Conservation (phyloP, 92 coral and sea anemone species). For the Ricordea florida region DNA sequence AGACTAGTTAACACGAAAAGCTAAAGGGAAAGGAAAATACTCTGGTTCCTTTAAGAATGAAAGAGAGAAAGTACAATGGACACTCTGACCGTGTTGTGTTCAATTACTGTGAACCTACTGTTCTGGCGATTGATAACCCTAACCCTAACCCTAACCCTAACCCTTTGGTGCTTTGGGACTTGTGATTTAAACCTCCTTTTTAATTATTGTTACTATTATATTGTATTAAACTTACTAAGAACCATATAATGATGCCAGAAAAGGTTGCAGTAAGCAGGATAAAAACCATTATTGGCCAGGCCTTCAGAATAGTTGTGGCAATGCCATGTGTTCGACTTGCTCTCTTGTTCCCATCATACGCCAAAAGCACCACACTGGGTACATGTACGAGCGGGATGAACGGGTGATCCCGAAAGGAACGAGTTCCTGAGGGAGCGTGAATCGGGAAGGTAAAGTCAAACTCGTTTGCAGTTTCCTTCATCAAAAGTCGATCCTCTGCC, state of each 20-base stretch:
- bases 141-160: too few species aligned
- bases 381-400: constrained; percentile 57
- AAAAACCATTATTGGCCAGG: constrained; percentile 69
- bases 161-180: too few species aligned
- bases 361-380: constrained; percentile 68
- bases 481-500: constrained; percentile 38
- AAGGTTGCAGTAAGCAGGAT: constrained; percentile 52
- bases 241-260: constrained; percentile 69
- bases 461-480: constrained; percentile 3
- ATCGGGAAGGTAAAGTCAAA: constrained; percentile 78
- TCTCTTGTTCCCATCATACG: constrained; percentile 15
- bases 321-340: constrained; percentile 40
- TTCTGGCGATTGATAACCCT: too few species aligned
- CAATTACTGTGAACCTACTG: too few species aligned
- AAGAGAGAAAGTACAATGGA: too few species aligned
- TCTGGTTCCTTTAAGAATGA: too few species aligned
- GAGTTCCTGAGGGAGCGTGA: constrained; percentile 44
- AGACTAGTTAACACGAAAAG: too few species aligned
- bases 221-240: constrained; percentile 37
- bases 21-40: too few species aligned
- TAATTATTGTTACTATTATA: not conserved
- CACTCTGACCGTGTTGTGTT: too few species aligned
- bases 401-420: constrained; percentile 48
- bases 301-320: constrained; percentile 39
- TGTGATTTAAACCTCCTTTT: too few species aligned